Conservation (phyloP, 2,888 invertebrate species). For the Ecliptopera silaceata region DNA sequence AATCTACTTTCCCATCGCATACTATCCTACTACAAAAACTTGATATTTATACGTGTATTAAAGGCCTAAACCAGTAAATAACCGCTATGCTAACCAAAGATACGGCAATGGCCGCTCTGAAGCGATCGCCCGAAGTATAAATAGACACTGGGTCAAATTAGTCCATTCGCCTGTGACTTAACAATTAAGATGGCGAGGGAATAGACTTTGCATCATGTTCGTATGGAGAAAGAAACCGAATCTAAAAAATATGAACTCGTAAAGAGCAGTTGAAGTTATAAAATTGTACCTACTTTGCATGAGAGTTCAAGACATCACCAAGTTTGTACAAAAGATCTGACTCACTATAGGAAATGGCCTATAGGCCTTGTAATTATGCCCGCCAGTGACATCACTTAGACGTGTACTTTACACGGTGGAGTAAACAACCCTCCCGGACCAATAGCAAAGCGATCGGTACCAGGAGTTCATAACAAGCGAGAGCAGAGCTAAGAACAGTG, state of each 20-base stretch:
- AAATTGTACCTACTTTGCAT: not conserved
- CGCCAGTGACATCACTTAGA: not conserved
- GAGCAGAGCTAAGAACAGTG: conserved; percentile 21
- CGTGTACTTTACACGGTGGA: not conserved
- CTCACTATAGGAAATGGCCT: conserved; percentile 1
- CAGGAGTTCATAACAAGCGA: conserved; percentile 13
- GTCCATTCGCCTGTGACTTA: conserved; percentile 27
- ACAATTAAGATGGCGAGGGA: conserved; percentile 16
- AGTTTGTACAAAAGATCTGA: not conserved
- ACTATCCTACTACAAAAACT: too few species aligned
- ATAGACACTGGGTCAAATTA: conserved; percentile 31
- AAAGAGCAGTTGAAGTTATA: not conserved
- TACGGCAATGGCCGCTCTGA: conserved; percentile 4
- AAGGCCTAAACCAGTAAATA: too few species aligned
- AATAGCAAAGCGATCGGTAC: conserved; percentile 1
- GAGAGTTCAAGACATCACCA: not conserved
- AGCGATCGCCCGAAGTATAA: conserved; percentile 12
- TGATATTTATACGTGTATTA: too few species aligned
- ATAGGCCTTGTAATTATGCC: conserved; percentile 3
- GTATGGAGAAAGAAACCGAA: too few species aligned
- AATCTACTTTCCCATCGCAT: too few species aligned
- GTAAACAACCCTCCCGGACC: not conserved
- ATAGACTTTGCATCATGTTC: not conserved
- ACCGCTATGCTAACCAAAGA: not conserved
- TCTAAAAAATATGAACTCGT: not conserved